Percentiles rank a stretch among this genome's conserved stretches.
These are phyloP conservation scores for Porites lutea DNA, from an alignment of 64 coral and sea anemone species.

Conservation along the genomic window DNA sequence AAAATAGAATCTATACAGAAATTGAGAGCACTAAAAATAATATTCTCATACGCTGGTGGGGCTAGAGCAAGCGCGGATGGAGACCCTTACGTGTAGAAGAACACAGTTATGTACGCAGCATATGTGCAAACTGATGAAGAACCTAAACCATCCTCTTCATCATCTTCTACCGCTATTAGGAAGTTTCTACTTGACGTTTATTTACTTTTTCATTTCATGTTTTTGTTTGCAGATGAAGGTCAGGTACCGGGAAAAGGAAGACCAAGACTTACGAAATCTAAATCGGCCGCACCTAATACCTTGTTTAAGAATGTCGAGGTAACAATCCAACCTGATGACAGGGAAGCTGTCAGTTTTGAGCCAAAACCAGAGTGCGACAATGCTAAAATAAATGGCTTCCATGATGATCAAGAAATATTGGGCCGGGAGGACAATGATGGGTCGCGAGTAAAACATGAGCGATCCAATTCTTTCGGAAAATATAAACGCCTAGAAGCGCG, in stretches of 20 bases:
- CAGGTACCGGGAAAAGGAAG: neutral
- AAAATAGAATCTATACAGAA: too few species aligned
- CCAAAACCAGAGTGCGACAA: neutral
- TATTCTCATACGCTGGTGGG: too few species aligned
- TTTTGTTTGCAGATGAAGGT: neutral
- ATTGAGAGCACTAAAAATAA: too few species aligned
- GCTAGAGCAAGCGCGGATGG: too few species aligned
- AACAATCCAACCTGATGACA: constrained; percentile 46
- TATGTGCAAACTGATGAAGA: too few species aligned
- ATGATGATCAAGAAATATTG: constrained; percentile 8
- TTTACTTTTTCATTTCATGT: neutral
- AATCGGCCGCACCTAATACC: constrained; percentile 35
- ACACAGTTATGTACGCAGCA: too few species aligned
- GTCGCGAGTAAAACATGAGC: constrained; percentile 11
- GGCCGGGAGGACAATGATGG: constrained; percentile 25
- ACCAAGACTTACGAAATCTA: constrained; percentile 38
- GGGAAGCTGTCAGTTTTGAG: constrained; percentile 17
- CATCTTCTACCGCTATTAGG: too few species aligned
- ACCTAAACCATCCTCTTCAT: too few species aligned
- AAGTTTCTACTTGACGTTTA: too few species aligned
- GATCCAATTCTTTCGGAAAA: constrained; percentile 67
- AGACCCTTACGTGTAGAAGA: too few species aligned
- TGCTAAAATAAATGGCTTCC: constrained; percentile 32
- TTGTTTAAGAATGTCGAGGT: constrained; percentile 59
- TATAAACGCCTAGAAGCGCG: constrained; percentile 74